Percentiles rank a stretch among this genome's conserved stretches.
phyloP scores from a whole-genome alignment of 2,113 vertebrate genomes.

The Speoplatyrhinus poulsoni region DNA sequence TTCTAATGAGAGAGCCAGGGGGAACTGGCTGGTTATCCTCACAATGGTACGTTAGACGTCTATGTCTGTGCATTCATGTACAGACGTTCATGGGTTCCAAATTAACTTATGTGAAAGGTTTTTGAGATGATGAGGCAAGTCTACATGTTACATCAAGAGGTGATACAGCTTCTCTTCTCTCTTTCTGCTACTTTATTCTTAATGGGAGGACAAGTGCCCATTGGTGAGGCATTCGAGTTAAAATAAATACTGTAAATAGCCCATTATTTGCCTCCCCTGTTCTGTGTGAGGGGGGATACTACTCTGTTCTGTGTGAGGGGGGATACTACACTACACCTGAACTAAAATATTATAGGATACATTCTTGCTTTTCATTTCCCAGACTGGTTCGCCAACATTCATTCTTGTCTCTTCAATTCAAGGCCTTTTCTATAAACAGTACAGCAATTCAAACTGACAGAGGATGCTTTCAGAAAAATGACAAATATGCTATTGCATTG shows the following conservation, averaged over 20 bases:
- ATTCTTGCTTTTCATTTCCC: constrained; percentile 31
- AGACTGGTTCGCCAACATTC: constrained; percentile 28
- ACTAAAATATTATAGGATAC: constrained; percentile 28
- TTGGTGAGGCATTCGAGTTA: constrained; percentile 21
- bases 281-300: constrained; percentile 18
- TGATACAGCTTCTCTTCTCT: constrained; percentile 9
- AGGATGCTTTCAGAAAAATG: constrained; percentile 46
- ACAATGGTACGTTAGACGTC: background rate
- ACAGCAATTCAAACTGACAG: constrained; percentile 38
- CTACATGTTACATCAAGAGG: constrained; percentile 8
- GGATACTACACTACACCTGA: constrained; percentile 10
- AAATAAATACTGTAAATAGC: constrained; percentile 23
- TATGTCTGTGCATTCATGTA: background rate
- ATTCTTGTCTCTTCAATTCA: constrained; percentile 36
- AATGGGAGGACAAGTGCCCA: constrained; percentile 15
- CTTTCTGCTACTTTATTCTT: constrained; percentile 11
- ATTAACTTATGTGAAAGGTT: background rate
- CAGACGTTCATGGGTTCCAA: background rate
- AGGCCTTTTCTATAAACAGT: constrained; percentile 24
- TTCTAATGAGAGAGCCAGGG: constrained; percentile 40
- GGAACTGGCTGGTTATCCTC: constrained; percentile 20
- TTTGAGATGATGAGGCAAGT: background rate
- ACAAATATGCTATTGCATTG: constrained; percentile 46
- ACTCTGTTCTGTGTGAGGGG: constrained; percentile 11
- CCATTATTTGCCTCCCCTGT: constrained; percentile 42